phyloP scores from a whole-genome alignment of 2,797 vertebrate genomes.

The Squalus acanthias region DNA sequence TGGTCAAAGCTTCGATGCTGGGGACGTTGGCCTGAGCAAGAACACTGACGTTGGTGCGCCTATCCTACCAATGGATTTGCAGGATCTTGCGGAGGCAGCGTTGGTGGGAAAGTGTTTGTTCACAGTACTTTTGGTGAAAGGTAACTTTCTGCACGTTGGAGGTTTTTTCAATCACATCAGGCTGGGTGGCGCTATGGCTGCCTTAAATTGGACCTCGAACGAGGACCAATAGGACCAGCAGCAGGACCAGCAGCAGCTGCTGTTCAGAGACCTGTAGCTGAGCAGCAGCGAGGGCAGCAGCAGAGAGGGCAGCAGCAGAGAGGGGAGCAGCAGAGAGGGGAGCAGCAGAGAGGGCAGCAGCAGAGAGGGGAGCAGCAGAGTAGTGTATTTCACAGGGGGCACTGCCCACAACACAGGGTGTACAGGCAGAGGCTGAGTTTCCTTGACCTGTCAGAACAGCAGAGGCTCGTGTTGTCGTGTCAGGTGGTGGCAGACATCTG shows the following conservation, averaged over 20 bases:
- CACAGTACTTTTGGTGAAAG: background rate
- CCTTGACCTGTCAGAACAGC: background rate
- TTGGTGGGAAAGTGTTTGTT: background rate
- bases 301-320: background rate
- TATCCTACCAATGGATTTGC: too few relatives aligned
- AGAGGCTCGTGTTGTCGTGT: background rate
- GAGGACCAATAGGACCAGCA: background rate
- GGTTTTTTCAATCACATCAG: background rate
- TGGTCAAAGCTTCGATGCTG: too few relatives aligned
- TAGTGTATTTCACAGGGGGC: background rate
- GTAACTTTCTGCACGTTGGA: background rate
- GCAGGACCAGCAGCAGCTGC: background rate
- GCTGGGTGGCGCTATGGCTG: background rate
- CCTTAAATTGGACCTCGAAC: background rate
- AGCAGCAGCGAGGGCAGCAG: too few relatives aligned
- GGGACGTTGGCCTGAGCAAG: too few relatives aligned
- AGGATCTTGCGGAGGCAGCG: too few relatives aligned
- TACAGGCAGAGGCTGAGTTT: background rate
- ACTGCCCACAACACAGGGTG: background rate
- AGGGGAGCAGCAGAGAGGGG: background rate
- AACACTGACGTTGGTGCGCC: too few relatives aligned
- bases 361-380: background rate
- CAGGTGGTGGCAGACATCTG: background rate
- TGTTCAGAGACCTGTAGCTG: background rate
- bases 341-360: background rate